Base-by-base conservation (phyloP, 2,888 invertebrate species). In the Colostygia pectinataria region DNA sequence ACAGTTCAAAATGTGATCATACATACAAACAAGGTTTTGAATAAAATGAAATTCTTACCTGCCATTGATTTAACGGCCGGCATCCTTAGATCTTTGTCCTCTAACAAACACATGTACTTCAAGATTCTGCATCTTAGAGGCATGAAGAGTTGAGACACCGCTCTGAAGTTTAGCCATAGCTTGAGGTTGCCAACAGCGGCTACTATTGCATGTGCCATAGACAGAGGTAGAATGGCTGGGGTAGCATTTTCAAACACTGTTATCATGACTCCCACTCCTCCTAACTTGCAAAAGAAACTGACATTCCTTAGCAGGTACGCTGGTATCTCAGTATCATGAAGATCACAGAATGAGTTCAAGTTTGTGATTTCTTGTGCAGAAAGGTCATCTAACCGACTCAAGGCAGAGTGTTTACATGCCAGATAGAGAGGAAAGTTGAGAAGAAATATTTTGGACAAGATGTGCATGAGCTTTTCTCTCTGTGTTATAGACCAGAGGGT, bases 51-150 rank as follows among this genome's bases (percentile, higher is more conserved):
- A 40, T 48, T 34, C 87, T 87, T 79, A 95, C 95, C 96, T 64
- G 97, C 98, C 96, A 98, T 97, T 65, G 96, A 96, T 65, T 97
- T 95, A 25, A 96, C 97, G 27, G 96, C 96, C 15, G 96, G 95
- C 44, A 96, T 94, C 58, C 98, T 93, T 38, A 98, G 90, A 82
- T 98, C 98, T 72, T 97, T 96, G 81, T 98, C 98, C 10, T 96
- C 95, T 60, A 98, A 91, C 80, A 95, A 95, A 84, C 98, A 98
- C 97, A 98, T 97, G 74, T 97, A 98, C 63, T 96, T 93, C 66
- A 98, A 91, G 53, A 98, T 97, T 69, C 95, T 94, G 57, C 95
- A 94, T 51, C 98, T 92, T 59, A 98, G 86, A 10, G 97, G 97
- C 78, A 97, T 95, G 74, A 98, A 95, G 59, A 96, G 92, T 74